A percentile compares a stretch with the other conserved stretches of the same genome.
These are phyloP conservation scores for Nerophis ophidion DNA, from an alignment of 2,113 vertebrate genomes.

Conservation along the genomic window DNA sequence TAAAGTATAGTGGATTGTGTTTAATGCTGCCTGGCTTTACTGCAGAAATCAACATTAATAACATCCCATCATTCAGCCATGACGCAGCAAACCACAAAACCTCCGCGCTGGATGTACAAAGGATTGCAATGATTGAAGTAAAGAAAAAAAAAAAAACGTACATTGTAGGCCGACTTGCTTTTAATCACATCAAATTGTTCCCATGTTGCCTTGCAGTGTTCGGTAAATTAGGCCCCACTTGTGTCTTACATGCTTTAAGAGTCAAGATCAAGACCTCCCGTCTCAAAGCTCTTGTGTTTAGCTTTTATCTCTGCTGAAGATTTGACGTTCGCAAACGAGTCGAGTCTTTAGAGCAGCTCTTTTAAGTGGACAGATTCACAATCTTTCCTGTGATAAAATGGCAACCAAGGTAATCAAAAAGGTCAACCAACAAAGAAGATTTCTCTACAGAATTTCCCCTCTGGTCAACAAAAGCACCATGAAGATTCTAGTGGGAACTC, in stretches of 20 bases:
- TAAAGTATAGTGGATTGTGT: not conserved
- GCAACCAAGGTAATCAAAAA: no score
- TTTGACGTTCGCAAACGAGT: no score
- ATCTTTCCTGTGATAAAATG: no score
- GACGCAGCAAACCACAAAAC: not conserved
- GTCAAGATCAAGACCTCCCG: not conserved
- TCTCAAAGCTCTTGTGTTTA: no score
- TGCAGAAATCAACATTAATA: slow-evolving; percentile 7
- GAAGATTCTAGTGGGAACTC: no score
- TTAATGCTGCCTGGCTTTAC: not conserved
- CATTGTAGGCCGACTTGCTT: slow-evolving; percentile 8
- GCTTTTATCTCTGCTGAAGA: no score
- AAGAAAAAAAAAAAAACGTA: slow-evolving; percentile 4
- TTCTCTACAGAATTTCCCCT: no score
- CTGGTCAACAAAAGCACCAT: no score
- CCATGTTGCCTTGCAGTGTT: slow-evolving; percentile 11
- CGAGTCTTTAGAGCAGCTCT: no score
- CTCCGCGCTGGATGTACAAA: not conserved
- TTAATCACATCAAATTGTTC: slow-evolving; percentile 37
- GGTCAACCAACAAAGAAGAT: no score
- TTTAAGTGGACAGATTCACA: no score
- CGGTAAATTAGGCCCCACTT: not conserved
- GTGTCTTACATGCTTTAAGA: not conserved
- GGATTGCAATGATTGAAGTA: not conserved
- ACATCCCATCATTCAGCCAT: not conserved